These are phyloP conservation scores for Pogonomyrmex barbatus DNA, from an alignment of 1,140 invertebrate species.

Conservation along the genomic window DNA sequence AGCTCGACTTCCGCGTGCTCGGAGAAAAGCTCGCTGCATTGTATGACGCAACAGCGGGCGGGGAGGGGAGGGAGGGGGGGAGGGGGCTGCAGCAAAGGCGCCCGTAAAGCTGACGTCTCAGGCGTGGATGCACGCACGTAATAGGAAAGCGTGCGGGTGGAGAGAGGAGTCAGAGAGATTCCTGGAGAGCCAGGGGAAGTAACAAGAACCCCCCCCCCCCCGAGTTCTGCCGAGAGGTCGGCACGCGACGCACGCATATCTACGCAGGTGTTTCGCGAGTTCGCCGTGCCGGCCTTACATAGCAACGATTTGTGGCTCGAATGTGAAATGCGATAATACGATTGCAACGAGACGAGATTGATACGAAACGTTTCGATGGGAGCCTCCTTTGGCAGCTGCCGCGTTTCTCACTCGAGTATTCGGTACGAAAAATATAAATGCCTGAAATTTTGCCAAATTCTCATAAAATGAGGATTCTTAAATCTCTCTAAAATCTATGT, in stretches of 20 bases:
- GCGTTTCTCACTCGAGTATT: background rate
- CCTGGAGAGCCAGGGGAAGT: constrained; percentile 27
- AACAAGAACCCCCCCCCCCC: constrained; percentile 50
- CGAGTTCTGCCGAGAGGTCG: constrained; percentile 40
- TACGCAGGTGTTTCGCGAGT: constrained; percentile 63
- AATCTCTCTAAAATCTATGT: background rate
- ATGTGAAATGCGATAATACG: constrained; percentile 42
- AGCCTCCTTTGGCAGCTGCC: background rate
- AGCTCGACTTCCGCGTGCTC: constrained; percentile 41
- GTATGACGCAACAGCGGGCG: constrained; percentile 19
- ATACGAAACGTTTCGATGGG: constrained; percentile 24
- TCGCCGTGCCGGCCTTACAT: constrained; percentile 56
- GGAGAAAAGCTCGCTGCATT: constrained; percentile 40
- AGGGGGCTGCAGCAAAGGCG: constrained; percentile 22
- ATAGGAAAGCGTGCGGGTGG: constrained; percentile 34
- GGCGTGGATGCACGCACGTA: constrained; percentile 32
- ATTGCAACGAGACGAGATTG: constrained; percentile 29
- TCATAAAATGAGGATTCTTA: background rate
- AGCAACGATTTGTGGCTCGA: constrained; percentile 33
- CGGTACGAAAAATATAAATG: background rate
- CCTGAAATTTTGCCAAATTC: background rate
- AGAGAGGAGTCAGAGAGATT: constrained; percentile 46
- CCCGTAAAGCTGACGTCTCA: constrained; percentile 53
- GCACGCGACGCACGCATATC: constrained; percentile 62
- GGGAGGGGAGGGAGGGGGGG: background rate